Evolutionary conservation across 2,888 invertebrate species (phyloP), one percentile per base, ranked within the genome.

Genomic region (Tryphoninae sp.): DNA sequence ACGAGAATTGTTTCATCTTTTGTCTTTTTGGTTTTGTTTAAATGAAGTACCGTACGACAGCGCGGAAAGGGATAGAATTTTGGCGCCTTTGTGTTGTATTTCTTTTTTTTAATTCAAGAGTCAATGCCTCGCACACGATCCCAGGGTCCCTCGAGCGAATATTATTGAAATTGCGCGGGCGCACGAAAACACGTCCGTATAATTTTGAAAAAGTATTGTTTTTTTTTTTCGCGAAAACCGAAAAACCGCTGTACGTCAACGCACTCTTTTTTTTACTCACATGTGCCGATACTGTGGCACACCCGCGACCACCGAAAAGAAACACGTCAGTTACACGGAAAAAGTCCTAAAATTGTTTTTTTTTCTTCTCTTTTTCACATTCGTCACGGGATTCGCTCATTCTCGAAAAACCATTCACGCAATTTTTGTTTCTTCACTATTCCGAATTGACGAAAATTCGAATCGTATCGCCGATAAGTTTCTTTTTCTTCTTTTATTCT

Each of bases 161-260:
- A 78, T 73, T 68, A 68, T 75, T 55, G 6, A 19, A 22, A 55
- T n/a, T 64, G 65, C 26, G 45, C 67, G 62, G 53, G 55, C 64
- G 64, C 65, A 51, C 53, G 22, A 65, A 62, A 72, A 78, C 59
- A 71, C 71, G 73, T 78, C 58, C 68, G 68, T 73, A 64, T 73
- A 81, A 77, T 78, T 81, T 78, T 78, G 78, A 78, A 81, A 78
- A 83, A 79, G 79, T 83, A 79, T 79, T 83, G 76, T 79, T 85
- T 86, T 87, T 89, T 89, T 91, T 90, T 91, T n/a, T n/a, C 91
- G 91, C 90, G 91, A 90, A 51, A 69, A 53, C 22, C 61, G 45
- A 65, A 61, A 67, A 49, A 59, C 72, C 77, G 73, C 55, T 61
- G 62, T 65, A 69, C 68, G 65, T 55, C 45, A 81, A 23, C 87